A percentile compares a stretch with the other conserved stretches of the same genome.
Conservation (phyloP, 2,113 vertebrate species). For the Triplophysa rosa region DNA sequence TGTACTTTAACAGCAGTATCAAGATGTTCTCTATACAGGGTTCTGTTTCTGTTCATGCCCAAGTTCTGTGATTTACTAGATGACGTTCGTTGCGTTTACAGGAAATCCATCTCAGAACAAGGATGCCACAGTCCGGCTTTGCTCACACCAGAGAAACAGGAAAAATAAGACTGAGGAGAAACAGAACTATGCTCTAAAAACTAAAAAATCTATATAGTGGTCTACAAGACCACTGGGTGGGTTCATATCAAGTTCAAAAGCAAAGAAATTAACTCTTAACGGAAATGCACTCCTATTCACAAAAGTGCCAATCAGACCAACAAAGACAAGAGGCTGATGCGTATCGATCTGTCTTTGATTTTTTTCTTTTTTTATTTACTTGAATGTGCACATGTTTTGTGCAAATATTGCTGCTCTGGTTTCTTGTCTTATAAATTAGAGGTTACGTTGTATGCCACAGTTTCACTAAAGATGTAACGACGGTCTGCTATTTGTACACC, state of each 20-base stretch:
- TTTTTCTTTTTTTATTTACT: conserved; percentile 72
- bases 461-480: conserved; percentile 68
- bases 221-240: conserved; percentile 56
- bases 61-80: background rate
- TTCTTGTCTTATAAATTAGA: conserved; percentile 69
- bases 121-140: conserved; percentile 9
- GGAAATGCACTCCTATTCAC: conserved; percentile 80
- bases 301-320: conserved; percentile 83
- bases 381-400: conserved; percentile 80
- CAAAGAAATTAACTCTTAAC: conserved; percentile 57
- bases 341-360: conserved; percentile 68
- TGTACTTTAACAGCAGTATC: background rate
- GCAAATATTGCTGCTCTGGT: conserved; percentile 80
- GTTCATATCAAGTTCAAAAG: conserved; percentile 53
- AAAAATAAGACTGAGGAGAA: background rate
- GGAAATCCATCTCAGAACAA: background rate
- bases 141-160: background rate
- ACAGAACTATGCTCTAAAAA: conserved; percentile 31
- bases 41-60: background rate
- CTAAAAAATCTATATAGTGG: conserved; percentile 36
- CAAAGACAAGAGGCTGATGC: conserved; percentile 76
- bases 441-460: conserved; percentile 70
- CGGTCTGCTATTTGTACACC: conserved; percentile 69
- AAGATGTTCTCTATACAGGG: background rate
- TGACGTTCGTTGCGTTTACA: background rate